phyloP scores from a whole-genome alignment of 2,113 vertebrate species.

The Sclerurus mexicanus region DNA sequence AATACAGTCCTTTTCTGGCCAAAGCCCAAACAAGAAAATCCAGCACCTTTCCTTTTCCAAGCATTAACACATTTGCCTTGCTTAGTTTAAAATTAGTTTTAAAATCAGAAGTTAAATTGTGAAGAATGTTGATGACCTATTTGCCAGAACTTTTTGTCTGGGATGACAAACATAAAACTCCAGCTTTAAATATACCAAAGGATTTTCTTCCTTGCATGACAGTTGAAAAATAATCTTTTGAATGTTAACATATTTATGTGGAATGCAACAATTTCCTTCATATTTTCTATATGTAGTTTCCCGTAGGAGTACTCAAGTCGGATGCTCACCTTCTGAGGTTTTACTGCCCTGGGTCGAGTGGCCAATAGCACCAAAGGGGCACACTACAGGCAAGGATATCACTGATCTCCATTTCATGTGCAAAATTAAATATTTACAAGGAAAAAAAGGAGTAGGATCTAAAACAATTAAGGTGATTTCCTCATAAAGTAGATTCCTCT shows the following conservation, averaged over 20 bases:
- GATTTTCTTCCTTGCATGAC: background rate
- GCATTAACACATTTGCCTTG: background rate
- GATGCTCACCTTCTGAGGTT: background rate
- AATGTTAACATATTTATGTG: background rate
- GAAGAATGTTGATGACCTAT: background rate
- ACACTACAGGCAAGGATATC: background rate
- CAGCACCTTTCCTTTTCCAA: background rate
- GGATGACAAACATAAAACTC: background rate
- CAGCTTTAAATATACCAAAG: background rate
- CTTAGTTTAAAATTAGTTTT: background rate
- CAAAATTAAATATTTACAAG: background rate
- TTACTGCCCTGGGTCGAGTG: background rate
- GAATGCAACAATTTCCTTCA: background rate
- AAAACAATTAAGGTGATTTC: background rate
- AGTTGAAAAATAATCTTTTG: background rate
- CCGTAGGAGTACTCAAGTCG: background rate
- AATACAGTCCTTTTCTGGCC: background rate
- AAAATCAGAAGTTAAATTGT: background rate
- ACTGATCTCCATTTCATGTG: background rate
- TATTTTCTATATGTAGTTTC: background rate
- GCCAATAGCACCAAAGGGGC: background rate
- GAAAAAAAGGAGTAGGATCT: background rate
- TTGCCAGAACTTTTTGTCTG: background rate
- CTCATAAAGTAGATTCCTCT: background rate
- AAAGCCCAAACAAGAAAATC: background rate